Conservation (phyloP, 2,113 vertebrate genomes). For the Megatriorchis doriae region DNA sequence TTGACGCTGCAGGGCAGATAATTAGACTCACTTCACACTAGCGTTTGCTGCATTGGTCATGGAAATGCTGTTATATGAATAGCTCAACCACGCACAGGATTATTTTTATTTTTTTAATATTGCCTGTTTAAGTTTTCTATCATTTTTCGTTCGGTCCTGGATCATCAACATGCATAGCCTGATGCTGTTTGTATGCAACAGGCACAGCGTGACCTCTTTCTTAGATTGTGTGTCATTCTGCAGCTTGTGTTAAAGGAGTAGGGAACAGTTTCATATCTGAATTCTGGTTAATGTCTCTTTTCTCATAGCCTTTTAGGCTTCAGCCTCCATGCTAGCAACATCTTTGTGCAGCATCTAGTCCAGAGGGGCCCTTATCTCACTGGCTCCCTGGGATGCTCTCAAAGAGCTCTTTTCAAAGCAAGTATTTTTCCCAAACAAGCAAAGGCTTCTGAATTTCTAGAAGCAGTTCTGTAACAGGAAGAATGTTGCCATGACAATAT, state of each 20-base stretch:
- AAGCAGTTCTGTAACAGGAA: neutral
- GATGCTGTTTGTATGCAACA: neutral
- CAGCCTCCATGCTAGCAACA: neutral
- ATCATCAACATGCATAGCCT: neutral
- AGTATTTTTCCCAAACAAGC: neutral
- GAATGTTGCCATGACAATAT: neutral
- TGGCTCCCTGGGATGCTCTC: neutral
- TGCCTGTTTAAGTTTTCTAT: neutral
- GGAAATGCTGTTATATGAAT: fast-evolving
- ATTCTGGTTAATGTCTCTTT: neutral
- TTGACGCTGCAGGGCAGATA: neutral
- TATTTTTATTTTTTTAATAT: neutral
- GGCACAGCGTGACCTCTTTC: too few relatives aligned
- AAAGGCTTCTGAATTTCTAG: neutral
- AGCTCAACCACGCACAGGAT: neutral
- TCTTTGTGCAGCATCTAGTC: neutral
- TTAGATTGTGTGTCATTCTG: neutral
- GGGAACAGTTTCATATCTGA: neutral
- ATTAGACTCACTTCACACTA: fast-evolving
- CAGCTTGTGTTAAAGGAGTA: neutral
- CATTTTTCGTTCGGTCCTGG: neutral
- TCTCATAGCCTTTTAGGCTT: neutral
- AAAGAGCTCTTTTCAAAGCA: neutral
- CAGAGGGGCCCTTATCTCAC: neutral
- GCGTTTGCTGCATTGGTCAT: neutral